Evolutionary conservation across 2,888 invertebrate genomes (phyloP), one percentile per base, ranked within the genome.

Genomic region (Acholoe squamosa): DNA sequence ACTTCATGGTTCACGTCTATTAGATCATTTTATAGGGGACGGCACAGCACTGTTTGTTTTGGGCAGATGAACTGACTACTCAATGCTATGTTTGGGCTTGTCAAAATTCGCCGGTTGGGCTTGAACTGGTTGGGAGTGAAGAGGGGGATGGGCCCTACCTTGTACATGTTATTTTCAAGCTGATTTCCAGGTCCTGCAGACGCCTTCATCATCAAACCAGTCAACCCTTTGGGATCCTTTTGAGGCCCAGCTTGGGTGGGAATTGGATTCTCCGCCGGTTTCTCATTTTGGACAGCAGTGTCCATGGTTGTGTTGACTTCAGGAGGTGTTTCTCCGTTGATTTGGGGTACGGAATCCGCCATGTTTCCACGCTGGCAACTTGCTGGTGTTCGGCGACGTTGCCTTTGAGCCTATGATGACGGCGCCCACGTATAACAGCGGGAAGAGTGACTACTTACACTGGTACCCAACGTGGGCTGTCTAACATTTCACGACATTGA

Each of bases 351-450:
- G 90, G 90, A 91, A 86, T 92, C 89, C 89, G 92, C 92, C 92
- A 92, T 92, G 91, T 92, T 92, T 92, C 92, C 92, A 92, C 92
- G 92, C 92, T 92, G 92, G 92, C 92, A 92, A 88, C 33, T 67
- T 89, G 19, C 61, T 43, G 52, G 61, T 61, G 5, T n/a, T n/a
- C n/a, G 61, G 61, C n/a, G 61, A 19, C 61, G 61, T 61, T 1
- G 12, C 5, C 61, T 61, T 61, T 61, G 43, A 43, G 43, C 7
- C 61, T 61, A 3, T 14, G 61, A n/a, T 61, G 61, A 61, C n/a
- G n/a, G 22, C 61, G 14, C 22, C 19, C 61, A 61, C 61, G n/a
- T 61, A 61, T 61, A 43, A 43, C 43, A 10, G 61, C 61, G 61
- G 10, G 61, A 14, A 61, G 3, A n/a, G 22, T 7, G 22, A 61